Base-by-base conservation (phyloP, 2,888 invertebrate species). In the Caenorhabditis afra region DNA sequence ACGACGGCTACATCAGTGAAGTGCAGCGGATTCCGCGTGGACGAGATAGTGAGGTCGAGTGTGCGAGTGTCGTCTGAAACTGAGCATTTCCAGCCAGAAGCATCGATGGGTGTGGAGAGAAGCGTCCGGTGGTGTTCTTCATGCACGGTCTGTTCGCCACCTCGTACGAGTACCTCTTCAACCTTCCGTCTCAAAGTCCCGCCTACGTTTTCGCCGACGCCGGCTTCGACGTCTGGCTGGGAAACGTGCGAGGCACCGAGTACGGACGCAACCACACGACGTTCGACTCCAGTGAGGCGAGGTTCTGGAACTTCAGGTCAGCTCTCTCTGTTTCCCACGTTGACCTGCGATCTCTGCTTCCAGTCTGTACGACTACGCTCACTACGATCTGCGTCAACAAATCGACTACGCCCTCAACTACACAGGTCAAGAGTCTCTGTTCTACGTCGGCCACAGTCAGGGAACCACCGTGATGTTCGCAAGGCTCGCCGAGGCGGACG, bases 211-310 rank as follows among this genome's bases (percentile, higher is more conserved):
- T 79, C 35, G 79, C 79, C 8, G 79, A 79, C 55, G 79, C 79
- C 3, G 79, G 79, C 12, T 79, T 75, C 18, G 79, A 79, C 61
- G 79, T 79, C 1, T 79, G 79, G 79, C n/a, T 79, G 35, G 74
- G 79, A 8, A 79, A 79, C 44, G 65, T 79, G 10, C 57, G 79
- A 23, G 79, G 79, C 4, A 75, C 53, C 2, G 37, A 57, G 20
- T 79, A 74, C 53, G 74, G 79, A 18, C 14, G 53, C 18, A 79
- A 75, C 29, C 79, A 79, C 18, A 75, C 68, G 3, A 22, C 10
- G 0, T 49, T 71, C 29, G 2, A 22, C n/a, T 45, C 79, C 47
- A 57, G 22, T 18, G 67, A 67, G 4, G 7, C 50, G 0, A 53
- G 39, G 4, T 79, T 79, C 18, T 79, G 79, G 79, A 68, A 73